Evolutionary conservation across 2,888 invertebrate species (phyloP).

Genomic region (Tenthredo amoena): DNA sequence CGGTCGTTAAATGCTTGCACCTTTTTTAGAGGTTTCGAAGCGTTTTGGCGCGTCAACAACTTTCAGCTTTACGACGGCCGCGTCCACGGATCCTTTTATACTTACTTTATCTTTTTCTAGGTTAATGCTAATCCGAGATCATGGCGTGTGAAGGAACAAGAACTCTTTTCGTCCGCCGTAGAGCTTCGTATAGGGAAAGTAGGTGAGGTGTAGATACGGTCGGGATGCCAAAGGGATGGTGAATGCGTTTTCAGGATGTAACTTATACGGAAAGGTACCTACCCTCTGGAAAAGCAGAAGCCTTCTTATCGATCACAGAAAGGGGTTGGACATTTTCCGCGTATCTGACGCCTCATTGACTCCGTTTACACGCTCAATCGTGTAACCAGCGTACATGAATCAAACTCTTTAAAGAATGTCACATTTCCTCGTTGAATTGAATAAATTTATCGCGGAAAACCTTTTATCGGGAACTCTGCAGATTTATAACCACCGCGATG

Average conservation of each 20-base stretch:
- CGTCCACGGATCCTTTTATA: conserved; percentile 48
- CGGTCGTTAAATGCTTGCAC: conserved; percentile 28
- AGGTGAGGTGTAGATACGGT: conserved; percentile 25
- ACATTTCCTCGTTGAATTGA: neutral
- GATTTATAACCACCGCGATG: neutral
- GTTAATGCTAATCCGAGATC: conserved; percentile 49
- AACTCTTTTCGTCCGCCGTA: conserved; percentile 30
- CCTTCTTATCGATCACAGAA: conserved; percentile 43
- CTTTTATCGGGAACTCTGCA: neutral
- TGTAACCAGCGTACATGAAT: conserved; percentile 35
- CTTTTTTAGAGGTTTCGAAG: conserved; percentile 22
- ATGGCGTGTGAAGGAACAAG: conserved; percentile 47
- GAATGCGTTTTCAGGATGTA: conserved; percentile 37
- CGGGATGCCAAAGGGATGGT: conserved; percentile 11
- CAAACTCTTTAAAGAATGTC: neutral
- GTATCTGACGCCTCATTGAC: conserved; percentile 34
- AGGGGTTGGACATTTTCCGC: conserved; percentile 37
- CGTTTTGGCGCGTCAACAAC: conserved; percentile 44
- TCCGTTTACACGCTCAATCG: conserved; percentile 40
- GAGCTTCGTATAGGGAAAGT: conserved; percentile 31
- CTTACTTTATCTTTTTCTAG: conserved; percentile 45
- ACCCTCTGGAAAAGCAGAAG: conserved; percentile 34
- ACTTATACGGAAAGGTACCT: conserved; percentile 27
- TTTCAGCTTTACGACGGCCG: conserved; percentile 46
- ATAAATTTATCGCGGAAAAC: neutral